A percentile compares a stretch with the other conserved stretches of the same genome.
These are phyloP conservation scores for Leptinotarsa tumamoca DNA, from an alignment of 2,888 invertebrate species.

Conservation along the genomic window DNA sequence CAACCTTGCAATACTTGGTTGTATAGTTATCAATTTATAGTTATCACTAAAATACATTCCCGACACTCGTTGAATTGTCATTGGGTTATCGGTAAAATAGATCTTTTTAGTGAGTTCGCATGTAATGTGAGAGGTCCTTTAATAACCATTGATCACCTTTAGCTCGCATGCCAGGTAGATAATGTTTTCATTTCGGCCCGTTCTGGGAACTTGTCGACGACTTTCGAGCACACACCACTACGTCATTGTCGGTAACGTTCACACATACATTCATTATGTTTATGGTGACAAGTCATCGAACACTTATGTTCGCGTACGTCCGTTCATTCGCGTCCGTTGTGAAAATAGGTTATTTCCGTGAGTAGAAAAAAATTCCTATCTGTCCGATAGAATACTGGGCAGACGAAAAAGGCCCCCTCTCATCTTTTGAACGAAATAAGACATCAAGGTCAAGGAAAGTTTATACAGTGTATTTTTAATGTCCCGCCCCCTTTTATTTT, in stretches of 20 bases:
- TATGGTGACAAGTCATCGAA: constrained; percentile 13
- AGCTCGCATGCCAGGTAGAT: constrained; percentile 18
- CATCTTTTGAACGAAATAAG: no score
- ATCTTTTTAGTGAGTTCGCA: constrained; percentile 11
- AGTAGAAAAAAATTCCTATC: no score
- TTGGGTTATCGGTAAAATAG: constrained; percentile 12
- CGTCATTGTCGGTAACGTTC: constrained; percentile 21
- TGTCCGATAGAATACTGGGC: no score
- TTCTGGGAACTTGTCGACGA: constrained; percentile 19
- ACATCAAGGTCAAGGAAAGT: no score
- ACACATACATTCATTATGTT: constrained; percentile 14
- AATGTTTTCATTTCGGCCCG: constrained; percentile 19
- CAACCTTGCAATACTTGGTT: not conserved
- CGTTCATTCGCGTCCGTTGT: no score
- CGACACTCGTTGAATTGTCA: not conserved
- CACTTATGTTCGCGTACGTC: not conserved
- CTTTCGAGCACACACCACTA: constrained; percentile 13
- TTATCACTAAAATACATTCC: not conserved
- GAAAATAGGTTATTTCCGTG: no score
- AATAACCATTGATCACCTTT: constrained; percentile 15
- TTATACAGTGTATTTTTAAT: no score
- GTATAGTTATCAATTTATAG: no score
- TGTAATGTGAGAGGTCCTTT: constrained; percentile 17
- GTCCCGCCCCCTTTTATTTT: no score
- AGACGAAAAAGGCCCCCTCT: no score